A percentile compares a stretch with the other conserved stretches of the same genome.
phyloP scores from a whole-genome alignment of 2,888 invertebrate species.

The Ptychoptera albimana region DNA sequence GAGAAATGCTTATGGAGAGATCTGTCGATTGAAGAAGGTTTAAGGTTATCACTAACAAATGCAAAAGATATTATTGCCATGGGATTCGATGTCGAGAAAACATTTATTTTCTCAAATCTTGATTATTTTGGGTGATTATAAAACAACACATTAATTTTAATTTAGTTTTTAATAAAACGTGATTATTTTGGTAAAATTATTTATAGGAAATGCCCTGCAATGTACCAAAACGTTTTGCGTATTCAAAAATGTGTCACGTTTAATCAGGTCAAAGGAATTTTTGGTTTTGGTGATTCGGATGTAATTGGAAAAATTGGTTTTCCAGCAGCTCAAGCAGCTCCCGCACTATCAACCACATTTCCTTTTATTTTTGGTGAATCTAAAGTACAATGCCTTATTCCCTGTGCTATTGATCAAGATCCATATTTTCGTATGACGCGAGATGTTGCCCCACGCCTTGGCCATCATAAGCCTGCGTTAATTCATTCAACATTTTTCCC shows the following conservation, averaged over 20 bases:
- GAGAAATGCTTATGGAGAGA: slow-evolving; percentile 98
- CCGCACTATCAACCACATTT: slow-evolving; percentile 77
- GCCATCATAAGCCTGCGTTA: slow-evolving; percentile 74
- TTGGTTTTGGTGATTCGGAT: slow-evolving; percentile 93
- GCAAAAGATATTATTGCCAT: slow-evolving; percentile 96
- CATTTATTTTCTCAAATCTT: slow-evolving; percentile 92
- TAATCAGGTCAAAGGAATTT: slow-evolving; percentile 96
- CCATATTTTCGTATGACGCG: slow-evolving; percentile 98
- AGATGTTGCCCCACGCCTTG: slow-evolving; percentile 89
- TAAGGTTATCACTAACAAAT: slow-evolving; percentile 74
- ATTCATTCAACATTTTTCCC: slow-evolving; percentile 83
- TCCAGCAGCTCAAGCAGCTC: slow-evolving; percentile 92
- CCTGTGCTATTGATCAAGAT: slow-evolving; percentile 99
- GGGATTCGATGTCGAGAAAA: slow-evolving; percentile 85
- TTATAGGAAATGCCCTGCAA: slow-evolving; percentile 65
- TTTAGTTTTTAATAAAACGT: neutral
- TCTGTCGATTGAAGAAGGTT: slow-evolving; percentile 72
- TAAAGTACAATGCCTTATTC: slow-evolving; percentile 58
- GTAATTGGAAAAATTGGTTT: slow-evolving; percentile 94
- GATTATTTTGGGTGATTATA: slow-evolving; percentile 76
- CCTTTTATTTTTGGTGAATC: slow-evolving; percentile 76
- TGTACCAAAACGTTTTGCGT: slow-evolving; percentile 83
- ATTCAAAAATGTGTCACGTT: slow-evolving; percentile 92
- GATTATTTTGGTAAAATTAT: neutral
- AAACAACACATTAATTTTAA: slow-evolving; percentile 2